phyloP scores from a whole-genome alignment of 2,888 invertebrate species.

The Agrenia bidenticulata region DNA sequence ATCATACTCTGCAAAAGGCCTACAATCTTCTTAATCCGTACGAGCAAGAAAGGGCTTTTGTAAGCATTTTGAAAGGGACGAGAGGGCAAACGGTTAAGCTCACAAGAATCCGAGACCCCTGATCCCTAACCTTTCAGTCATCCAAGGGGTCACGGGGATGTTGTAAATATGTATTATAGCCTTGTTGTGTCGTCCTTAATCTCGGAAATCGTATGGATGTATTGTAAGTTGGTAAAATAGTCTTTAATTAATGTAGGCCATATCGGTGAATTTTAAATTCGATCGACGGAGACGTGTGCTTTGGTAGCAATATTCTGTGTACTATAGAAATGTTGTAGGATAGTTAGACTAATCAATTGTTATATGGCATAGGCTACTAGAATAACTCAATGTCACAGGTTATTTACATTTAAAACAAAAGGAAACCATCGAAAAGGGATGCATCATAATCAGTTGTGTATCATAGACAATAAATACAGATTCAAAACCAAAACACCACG shows the following conservation, averaged over 20 bases:
- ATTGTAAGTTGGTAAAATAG: too few relatives aligned
- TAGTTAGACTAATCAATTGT: neutral
- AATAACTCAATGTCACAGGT: neutral
- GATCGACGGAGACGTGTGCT: slow-evolving; percentile 44
- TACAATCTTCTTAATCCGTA: too few relatives aligned
- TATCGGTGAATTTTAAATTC: neutral
- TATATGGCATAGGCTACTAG: neutral
- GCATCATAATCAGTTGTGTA: slow-evolving; percentile 52
- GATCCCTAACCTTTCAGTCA: too few relatives aligned
- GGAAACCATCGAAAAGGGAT: slow-evolving; percentile 40
- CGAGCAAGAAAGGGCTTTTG: too few relatives aligned
- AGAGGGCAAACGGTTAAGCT: too few relatives aligned
- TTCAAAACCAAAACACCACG: neutral
- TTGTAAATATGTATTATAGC: slow-evolving; percentile 1
- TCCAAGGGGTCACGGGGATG: neutral
- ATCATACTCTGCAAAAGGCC: too few relatives aligned
- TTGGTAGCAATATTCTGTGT: slow-evolving; percentile 49
- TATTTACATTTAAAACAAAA: slow-evolving; percentile 22
- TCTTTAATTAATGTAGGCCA: neutral
- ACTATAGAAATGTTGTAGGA: slow-evolving; percentile 11
- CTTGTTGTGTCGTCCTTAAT: slow-evolving; percentile 5
- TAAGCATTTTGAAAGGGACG: too few relatives aligned
- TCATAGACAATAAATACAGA: slow-evolving; percentile 47
- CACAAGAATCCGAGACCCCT: too few relatives aligned
- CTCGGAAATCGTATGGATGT: too few relatives aligned